Evolutionary conservation across 2,888 invertebrate genomes (phyloP), one percentile per base, ranked within the genome.

Genomic region (Aporophyla lueneburgensis): DNA sequence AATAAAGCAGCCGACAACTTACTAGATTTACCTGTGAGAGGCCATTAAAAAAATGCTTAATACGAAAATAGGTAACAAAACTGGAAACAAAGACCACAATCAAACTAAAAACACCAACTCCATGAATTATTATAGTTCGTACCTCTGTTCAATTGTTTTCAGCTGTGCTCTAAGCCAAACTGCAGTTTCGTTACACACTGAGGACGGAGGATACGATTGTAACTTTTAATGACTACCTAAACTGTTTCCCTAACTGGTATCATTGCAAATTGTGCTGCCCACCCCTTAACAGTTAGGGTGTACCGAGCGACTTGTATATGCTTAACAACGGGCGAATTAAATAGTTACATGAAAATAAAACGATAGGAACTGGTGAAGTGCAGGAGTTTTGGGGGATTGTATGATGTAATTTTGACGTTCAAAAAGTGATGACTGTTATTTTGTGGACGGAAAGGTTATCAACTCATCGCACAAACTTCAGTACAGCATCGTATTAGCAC

Each of bases 171-270:
- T 4, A 53, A 71, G 24, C 54, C 7, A 19, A 51, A 61, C 65
- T 80, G 84, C 73, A 84, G 80, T 80, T 78, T 54, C 24, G 62
- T 24, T 43, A 65, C 72, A 71, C 71, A 56, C 43, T 54, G 51
- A 56, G 40, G 80, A n/a, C n/a, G n/a, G n/a, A n/a, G n/a, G 51
- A 61, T 68, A 69, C 72, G 19, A 54, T 51, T 80, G 54, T 66
- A 80, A 84, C 80, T 80, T 80, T 80, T 84, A 80, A 80, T 80
- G 56, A 71, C 80, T 54, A 49, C 14, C 49, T 59, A 16, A 84
- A 71, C 72, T 66, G 65, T 80, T 83, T 71, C 49, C 3, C 2
- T 49, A 61, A 80, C 72, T 54, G 43, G 63, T 71, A 54, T 84
- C 63, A 71, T 71, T 66, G 43, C 69, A 62, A 78, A 78, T 78